These are phyloP conservation scores for Doris montereyensis DNA, from an alignment of 2,888 invertebrate genomes.

Conservation along the genomic window DNA sequence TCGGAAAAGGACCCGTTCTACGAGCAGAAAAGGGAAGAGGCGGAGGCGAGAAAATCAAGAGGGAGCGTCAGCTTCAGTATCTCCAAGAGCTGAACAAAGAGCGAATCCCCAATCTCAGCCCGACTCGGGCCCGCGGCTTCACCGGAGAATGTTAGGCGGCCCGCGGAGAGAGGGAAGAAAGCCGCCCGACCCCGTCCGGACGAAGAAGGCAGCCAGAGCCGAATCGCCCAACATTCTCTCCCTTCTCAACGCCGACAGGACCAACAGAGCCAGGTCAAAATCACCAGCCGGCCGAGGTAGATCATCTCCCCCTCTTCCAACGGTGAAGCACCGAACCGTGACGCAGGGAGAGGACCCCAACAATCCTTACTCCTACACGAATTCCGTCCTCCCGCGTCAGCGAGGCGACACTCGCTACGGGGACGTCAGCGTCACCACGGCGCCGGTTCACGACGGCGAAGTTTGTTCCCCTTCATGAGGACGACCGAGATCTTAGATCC, in stretches of 20 bases:
- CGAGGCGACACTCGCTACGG: slow-evolving; percentile 33
- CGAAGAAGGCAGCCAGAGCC: not conserved
- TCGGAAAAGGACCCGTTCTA: slow-evolving; percentile 69
- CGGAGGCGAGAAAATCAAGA: slow-evolving; percentile 53
- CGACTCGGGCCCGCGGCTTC: not conserved
- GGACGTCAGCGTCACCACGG: slow-evolving; percentile 46
- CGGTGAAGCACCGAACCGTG: slow-evolving; percentile 50
- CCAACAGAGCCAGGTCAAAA: slow-evolving; percentile 11
- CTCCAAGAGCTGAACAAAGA: slow-evolving; percentile 64
- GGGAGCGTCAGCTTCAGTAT: slow-evolving; percentile 62
- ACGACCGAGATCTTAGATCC: slow-evolving; percentile 71
- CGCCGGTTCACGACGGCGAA: slow-evolving; percentile 53
- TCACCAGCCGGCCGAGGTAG: slow-evolving; percentile 8
- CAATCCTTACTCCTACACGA: slow-evolving; percentile 47
- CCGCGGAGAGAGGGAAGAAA: slow-evolving; percentile 38
- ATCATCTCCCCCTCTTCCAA: slow-evolving; percentile 62
- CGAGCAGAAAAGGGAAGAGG: slow-evolving; percentile 54
- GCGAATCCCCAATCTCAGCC: slow-evolving; percentile 51
- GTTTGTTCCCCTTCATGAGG: slow-evolving; percentile 69
- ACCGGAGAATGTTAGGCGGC: too few relatives aligned
- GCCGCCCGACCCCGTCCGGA: not conserved
- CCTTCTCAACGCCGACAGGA: slow-evolving; percentile 16
- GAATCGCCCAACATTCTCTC: slow-evolving; percentile 12
- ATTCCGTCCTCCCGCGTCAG: slow-evolving; percentile 25
- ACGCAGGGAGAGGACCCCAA: slow-evolving; percentile 34